Percentiles rank a stretch among this genome's conserved stretches.
Evolutionary conservation across 2,888 invertebrate genomes (phyloP).

Genomic region (Tipula unca): DNA sequence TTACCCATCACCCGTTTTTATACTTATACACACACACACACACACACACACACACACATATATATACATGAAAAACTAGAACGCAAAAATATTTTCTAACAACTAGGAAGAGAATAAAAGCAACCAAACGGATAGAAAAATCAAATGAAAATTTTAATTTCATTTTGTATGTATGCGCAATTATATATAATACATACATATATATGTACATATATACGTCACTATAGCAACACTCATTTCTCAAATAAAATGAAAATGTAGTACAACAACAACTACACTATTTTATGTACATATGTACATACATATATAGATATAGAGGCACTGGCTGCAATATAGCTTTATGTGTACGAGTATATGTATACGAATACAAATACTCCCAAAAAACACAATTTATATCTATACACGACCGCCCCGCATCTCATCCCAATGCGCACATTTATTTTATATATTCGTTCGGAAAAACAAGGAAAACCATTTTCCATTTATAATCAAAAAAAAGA

Average conservation of each 20-base stretch:
- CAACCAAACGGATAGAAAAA: background rate
- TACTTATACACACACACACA: background rate
- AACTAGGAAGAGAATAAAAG: background rate
- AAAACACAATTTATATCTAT: background rate
- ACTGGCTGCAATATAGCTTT: background rate
- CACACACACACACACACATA: background rate
- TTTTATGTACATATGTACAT: too few species aligned
- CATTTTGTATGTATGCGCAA: background rate
- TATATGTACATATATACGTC: background rate
- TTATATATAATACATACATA: background rate
- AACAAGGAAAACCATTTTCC: background rate
- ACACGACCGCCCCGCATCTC: background rate
- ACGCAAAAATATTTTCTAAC: background rate
- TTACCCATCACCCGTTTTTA: background rate
- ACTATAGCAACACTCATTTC: background rate
- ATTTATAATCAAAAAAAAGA: too few species aligned
- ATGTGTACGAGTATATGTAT: too few species aligned
- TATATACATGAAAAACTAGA: background rate
- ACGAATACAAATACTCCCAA: background rate
- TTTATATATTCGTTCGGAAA: background rate
- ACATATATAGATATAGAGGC: too few species aligned
- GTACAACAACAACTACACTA: background rate
- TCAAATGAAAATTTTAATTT: background rate
- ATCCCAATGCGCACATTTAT: background rate
- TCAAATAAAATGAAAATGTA: background rate